Evolutionary conservation across 2,113 vertebrate genomes (phyloP).

Genomic region (Pao palembangensis): DNA sequence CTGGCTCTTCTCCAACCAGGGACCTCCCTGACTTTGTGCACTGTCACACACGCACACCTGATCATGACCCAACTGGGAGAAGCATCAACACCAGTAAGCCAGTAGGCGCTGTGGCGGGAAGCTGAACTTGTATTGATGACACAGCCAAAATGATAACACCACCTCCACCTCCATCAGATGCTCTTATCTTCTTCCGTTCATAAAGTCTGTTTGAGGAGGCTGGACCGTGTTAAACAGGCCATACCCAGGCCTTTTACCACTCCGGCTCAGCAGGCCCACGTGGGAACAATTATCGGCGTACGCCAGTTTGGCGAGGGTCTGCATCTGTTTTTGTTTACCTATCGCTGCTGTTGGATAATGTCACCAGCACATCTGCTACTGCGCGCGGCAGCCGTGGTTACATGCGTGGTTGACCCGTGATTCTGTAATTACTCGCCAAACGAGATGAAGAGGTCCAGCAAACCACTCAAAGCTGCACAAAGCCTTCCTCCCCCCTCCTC

Average conservation of each 20-base stretch:
- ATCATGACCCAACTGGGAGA: slow-evolving; percentile 26
- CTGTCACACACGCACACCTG: slow-evolving; percentile 42
- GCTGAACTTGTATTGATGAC: background rate
- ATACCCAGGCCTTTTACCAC: slow-evolving; percentile 58
- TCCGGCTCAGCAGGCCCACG: slow-evolving; percentile 64
- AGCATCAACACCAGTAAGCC: slow-evolving; percentile 13
- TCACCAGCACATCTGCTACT: slow-evolving; percentile 81
- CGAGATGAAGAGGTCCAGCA: slow-evolving; percentile 74
- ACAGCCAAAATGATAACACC: slow-evolving; percentile 9
- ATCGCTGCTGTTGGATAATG: slow-evolving; percentile 70
- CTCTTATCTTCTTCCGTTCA: slow-evolving; percentile 61
- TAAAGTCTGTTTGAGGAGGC: slow-evolving; percentile 65
- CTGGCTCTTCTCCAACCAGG: slow-evolving; percentile 47
- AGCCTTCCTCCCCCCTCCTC: slow-evolving; percentile 46
- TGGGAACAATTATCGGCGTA: slow-evolving; percentile 74
- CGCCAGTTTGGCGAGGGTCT: slow-evolving; percentile 72
- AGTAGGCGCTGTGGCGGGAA: background rate
- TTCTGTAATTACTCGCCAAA: slow-evolving; percentile 78
- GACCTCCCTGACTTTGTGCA: slow-evolving; percentile 63
- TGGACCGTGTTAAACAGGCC: slow-evolving; percentile 60
- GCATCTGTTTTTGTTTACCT: slow-evolving; percentile 82
- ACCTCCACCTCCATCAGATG: slow-evolving; percentile 33
- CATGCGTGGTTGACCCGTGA: slow-evolving; percentile 80
- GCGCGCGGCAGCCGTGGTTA: slow-evolving; percentile 77
- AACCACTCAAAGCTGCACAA: slow-evolving; percentile 70